These are phyloP conservation scores for Rhopalosiphum nymphaeae DNA, from an alignment of 2,888 invertebrate species.

Conservation along the genomic window DNA sequence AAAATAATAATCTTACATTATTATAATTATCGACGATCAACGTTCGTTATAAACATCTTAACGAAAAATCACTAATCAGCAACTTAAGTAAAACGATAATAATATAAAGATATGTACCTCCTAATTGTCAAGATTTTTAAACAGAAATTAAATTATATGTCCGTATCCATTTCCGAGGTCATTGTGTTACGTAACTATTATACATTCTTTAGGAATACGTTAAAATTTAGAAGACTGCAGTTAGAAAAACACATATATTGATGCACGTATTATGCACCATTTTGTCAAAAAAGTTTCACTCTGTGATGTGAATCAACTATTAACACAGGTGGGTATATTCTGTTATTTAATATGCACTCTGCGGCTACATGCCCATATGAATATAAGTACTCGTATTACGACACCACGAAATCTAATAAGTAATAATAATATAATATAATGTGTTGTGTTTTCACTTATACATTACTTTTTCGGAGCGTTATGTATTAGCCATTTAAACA, in stretches of 20 bases:
- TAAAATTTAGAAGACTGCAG: not conserved
- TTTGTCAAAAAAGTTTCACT: conserved; percentile 34
- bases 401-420: conserved; percentile 28
- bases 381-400: conserved; percentile 23
- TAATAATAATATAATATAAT: not conserved
- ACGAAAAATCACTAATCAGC: not conserved
- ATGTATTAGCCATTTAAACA: conserved; percentile 13
- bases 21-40: not conserved
- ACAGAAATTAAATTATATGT: not conserved
- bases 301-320: conserved; percentile 14
- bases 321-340: not conserved
- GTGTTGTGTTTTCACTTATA: conserved; percentile 56
- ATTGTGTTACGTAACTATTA: not conserved
- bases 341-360: conserved; percentile 5
- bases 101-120: not conserved
- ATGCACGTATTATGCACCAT: not conserved
- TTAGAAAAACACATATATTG: not conserved
- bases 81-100: not conserved
- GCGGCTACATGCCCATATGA: conserved; percentile 5
- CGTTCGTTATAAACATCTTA: not conserved
- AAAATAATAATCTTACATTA: not conserved
- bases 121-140: not conserved
- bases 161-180: not conserved
- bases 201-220: not conserved
- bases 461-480: not conserved